Percentiles rank a stretch among this genome's conserved stretches.
Evolutionary conservation across 2,797 vertebrate genomes (phyloP).

Genomic region (Sciurus carolinensis): DNA sequence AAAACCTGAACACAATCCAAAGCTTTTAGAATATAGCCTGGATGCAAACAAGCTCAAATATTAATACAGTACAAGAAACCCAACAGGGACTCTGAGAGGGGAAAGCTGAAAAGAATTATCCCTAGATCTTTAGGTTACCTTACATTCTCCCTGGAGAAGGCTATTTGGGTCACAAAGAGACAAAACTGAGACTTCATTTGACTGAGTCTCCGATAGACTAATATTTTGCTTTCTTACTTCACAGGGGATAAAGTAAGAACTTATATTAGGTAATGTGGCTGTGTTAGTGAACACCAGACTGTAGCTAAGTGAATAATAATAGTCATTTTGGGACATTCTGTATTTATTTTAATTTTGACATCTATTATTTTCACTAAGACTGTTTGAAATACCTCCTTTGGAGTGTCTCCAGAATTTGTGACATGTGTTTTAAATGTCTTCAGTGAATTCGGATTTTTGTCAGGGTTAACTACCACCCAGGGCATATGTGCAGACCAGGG

Average conservation of each 20-base stretch:
- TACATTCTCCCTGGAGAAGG: not conserved
- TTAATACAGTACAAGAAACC: not conserved
- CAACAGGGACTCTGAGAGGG: not conserved
- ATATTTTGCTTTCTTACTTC: not conserved
- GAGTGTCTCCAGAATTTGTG: not conserved
- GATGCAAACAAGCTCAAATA: not conserved
- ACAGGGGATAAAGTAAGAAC: not conserved
- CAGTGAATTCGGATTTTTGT: constrained; percentile 4
- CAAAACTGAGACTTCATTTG: not conserved
- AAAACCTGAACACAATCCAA: not conserved
- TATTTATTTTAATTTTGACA: not conserved
- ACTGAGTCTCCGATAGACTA: not conserved
- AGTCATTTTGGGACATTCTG: not conserved
- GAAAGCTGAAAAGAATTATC: not conserved
- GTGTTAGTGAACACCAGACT: not conserved
- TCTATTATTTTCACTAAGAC: not conserved
- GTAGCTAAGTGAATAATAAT: constrained; percentile 7
- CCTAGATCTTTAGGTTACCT: not conserved
- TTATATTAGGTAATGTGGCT: not conserved
- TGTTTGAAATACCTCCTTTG: not conserved
- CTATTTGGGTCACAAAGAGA: not conserved
- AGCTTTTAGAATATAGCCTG: not conserved
- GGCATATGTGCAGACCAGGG: not conserved
- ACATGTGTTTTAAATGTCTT: not conserved
- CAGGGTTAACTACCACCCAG: not conserved